Conservation (phyloP, 2,888 invertebrate species). For the Thelaira solivaga region DNA sequence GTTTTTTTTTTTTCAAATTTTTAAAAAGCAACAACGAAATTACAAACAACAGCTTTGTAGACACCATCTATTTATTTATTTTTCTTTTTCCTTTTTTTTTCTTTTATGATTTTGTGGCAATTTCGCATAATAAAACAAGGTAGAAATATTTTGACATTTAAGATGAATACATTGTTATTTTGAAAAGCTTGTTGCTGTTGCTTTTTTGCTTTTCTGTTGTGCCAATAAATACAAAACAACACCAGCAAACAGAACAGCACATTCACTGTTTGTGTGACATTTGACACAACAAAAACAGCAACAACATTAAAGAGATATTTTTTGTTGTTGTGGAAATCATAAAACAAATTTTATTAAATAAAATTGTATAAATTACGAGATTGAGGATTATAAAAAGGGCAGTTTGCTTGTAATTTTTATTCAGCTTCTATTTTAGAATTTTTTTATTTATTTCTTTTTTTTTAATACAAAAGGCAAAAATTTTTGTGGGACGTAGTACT, state of each 20-base stretch:
- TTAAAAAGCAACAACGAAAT: background rate
- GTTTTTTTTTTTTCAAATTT: background rate
- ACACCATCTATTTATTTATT: conserved; percentile 7
- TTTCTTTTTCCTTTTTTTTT: background rate
- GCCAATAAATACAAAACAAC: conserved; percentile 31
- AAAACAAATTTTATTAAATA: background rate
- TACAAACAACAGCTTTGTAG: conserved; percentile 18
- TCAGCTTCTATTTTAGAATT: too few species aligned
- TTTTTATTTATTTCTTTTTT: too few species aligned
- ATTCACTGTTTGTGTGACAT: conserved; percentile 36
- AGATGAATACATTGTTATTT: conserved; percentile 54
- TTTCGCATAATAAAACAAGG: conserved; percentile 43
- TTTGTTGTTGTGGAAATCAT: background rate
- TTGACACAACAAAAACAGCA: conserved; percentile 38
- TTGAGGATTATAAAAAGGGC: conserved; percentile 4
- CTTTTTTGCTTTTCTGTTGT: conserved; percentile 5
- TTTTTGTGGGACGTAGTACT: too few species aligned
- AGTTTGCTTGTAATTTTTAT: conserved; percentile 22
- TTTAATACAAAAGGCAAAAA: too few species aligned
- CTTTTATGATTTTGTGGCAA: conserved; percentile 10
- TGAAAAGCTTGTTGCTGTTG: background rate
- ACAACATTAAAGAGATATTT: background rate
- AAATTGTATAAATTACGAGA: background rate
- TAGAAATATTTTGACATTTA: conserved; percentile 61
- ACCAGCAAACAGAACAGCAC: conserved; percentile 20